Percentiles rank a stretch among this genome's conserved stretches.
These are phyloP conservation scores for Drymonia ruficornis DNA, from an alignment of 2,888 invertebrate genomes.

Conservation along the genomic window DNA sequence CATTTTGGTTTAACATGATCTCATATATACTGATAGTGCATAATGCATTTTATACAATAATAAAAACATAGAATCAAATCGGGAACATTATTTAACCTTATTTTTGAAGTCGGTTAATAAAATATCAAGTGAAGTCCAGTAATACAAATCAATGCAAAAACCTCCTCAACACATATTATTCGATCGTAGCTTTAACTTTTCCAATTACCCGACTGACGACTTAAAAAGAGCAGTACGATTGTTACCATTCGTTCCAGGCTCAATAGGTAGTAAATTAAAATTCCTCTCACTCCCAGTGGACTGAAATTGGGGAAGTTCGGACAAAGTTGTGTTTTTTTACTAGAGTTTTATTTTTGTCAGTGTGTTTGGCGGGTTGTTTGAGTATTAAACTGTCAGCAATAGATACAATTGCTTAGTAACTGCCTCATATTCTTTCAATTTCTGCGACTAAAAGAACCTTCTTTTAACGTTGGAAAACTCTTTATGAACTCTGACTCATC, in stretches of 20 bases:
- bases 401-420: no score
- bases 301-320: background rate
- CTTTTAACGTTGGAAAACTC: no score
- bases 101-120: no score
- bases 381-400: no score
- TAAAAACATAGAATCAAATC: no score
- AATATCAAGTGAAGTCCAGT: background rate
- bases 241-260: conserved; percentile 37
- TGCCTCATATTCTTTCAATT: no score
- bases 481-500: no score
- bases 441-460: no score
- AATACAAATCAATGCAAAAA: background rate
- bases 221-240: conserved; percentile 44
- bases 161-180: conserved; percentile 16
- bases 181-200: conserved; percentile 39
- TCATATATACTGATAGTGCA: no score
- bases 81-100: no score
- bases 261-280: conserved; percentile 47
- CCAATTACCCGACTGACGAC: conserved; percentile 43
- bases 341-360: background rate
- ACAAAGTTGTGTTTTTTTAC: background rate
- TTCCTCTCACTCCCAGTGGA: conserved; percentile 21
- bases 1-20: no score
- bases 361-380: background rate
- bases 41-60: no score